Evolutionary conservation across 1,140 invertebrate species (phyloP), one percentile per base, ranked within the genome.

Genomic region (Drosophila murphyi): DNA sequence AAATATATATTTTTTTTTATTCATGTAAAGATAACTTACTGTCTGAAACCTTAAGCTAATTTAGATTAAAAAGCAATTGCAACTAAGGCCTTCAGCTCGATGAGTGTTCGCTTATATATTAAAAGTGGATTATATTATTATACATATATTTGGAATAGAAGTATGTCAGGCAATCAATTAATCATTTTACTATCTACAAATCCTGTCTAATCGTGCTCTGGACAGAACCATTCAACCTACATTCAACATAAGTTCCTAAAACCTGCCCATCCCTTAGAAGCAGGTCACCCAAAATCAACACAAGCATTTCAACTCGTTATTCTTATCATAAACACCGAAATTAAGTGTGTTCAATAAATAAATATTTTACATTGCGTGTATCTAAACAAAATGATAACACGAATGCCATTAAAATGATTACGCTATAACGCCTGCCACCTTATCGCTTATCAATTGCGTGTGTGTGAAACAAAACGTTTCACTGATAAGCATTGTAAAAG

Each of bases 401-500:
- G 45, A 59, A 41, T 56, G 28, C 45, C 45, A 72, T 48, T 71
- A 8, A 41, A 41, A 32, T 50, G n/a, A 29, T 59, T 37, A 60
- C 31, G 5, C 20, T 72, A 7, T 51, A 64, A 60, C 60, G 61
- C 60, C 61, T 39, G 47, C 34, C 32, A 7, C 37, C n/a, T 60
- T 69, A 69, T 73, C 71, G 41, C 52, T 20, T 6, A 32, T 3
- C 29, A 34, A 39, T 20, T 41, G 10, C 10, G 5, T 28, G 59
- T 28, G 43, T 65, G 63, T 67, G 63, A 34, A 50, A 39, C 32
- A 37, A 12, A 65, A 35, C 50, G 29, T 73, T 54, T 60, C 28
- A 74, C 72, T 74, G 72, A 74, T 74, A 74, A 74, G 65, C 50
- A n/a, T n/a, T 39, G 50, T 56, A 47, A 73, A 55, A 68, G 41